Percentiles rank a stretch among this genome's conserved stretches.
These are phyloP conservation scores for Kryphioiulus occultus DNA, from an alignment of 2,888 invertebrate species.

Conservation along the genomic window DNA sequence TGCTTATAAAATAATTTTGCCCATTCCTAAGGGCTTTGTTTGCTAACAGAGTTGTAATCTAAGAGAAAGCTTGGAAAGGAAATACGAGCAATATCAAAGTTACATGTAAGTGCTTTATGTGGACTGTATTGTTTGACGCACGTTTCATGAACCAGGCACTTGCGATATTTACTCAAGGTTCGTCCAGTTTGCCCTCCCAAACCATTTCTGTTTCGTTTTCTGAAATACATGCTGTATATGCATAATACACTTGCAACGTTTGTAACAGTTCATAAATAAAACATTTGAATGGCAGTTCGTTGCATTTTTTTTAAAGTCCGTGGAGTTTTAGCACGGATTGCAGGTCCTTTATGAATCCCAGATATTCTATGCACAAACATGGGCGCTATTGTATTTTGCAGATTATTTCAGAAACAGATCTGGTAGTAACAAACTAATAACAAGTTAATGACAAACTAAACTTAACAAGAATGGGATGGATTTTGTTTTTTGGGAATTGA, in stretches of 20 bases:
- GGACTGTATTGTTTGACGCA: background rate
- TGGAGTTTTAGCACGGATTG: too few relatives aligned
- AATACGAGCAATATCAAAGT: background rate
- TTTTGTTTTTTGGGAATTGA: too few relatives aligned
- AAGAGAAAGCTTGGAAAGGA: background rate
- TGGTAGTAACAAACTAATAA: too few relatives aligned
- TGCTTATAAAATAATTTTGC: background rate
- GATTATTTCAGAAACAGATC: too few relatives aligned
- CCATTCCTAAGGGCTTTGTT: background rate
- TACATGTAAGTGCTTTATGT: background rate
- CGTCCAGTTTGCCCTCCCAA: background rate
- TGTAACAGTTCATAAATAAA: constrained; percentile 3
- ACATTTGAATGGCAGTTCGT: background rate
- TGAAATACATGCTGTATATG: background rate
- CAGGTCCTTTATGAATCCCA: too few relatives aligned
- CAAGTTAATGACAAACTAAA: too few relatives aligned
- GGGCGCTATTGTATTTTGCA: too few relatives aligned
- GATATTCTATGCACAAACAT: background rate
- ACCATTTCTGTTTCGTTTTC: background rate
- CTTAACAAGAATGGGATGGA: too few relatives aligned
- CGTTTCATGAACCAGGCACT: too few relatives aligned
- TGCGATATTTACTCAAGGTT: background rate
- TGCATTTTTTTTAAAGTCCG: too few relatives aligned
- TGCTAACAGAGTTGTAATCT: background rate
- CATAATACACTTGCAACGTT: background rate